A percentile compares a stretch with the other conserved stretches of the same genome.
Evolutionary conservation across 2,888 invertebrate genomes (phyloP).

Genomic region (Eumacrocentrus americanus): DNA sequence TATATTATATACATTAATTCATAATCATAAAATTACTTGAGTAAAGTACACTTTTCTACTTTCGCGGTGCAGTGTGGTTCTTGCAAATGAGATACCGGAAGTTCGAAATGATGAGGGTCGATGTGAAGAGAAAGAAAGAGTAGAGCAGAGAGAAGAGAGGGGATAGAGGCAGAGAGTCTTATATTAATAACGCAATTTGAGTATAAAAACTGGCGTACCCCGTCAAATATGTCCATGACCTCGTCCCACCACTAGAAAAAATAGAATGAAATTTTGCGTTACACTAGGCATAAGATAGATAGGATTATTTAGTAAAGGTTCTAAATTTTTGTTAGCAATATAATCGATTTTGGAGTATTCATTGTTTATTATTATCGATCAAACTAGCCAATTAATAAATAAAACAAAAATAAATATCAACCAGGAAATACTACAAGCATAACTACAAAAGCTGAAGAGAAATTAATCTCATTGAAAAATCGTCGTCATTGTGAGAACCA

Average conservation of each 20-base stretch:
- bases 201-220: slow-evolving; percentile 75
- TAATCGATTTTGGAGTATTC: not conserved
- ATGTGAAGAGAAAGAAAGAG: not conserved
- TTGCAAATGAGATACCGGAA: slow-evolving; percentile 17
- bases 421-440: slow-evolving; percentile 47
- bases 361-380: no score
- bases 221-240: slow-evolving; percentile 95
- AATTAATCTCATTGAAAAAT: slow-evolving; percentile 11
- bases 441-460: slow-evolving; percentile 43
- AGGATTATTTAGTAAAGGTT: slow-evolving; percentile 29
- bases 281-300: slow-evolving; percentile 47
- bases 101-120: slow-evolving; percentile 21
- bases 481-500: not conserved
- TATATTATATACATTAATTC: not conserved
- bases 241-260: slow-evolving; percentile 94
- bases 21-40: not conserved
- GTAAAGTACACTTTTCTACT: not conserved
- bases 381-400: slow-evolving; percentile 4
- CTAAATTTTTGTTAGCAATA: slow-evolving; percentile 7
- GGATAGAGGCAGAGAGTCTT: not conserved
- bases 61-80: no score
- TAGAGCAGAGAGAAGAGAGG: not conserved
- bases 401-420: slow-evolving; percentile 6
- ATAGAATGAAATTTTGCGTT: slow-evolving; percentile 66
- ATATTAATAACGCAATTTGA: slow-evolving; percentile 12